Conservation (phyloP, 1,140 invertebrate genomes). For the Drosophila fuyamai region DNA sequence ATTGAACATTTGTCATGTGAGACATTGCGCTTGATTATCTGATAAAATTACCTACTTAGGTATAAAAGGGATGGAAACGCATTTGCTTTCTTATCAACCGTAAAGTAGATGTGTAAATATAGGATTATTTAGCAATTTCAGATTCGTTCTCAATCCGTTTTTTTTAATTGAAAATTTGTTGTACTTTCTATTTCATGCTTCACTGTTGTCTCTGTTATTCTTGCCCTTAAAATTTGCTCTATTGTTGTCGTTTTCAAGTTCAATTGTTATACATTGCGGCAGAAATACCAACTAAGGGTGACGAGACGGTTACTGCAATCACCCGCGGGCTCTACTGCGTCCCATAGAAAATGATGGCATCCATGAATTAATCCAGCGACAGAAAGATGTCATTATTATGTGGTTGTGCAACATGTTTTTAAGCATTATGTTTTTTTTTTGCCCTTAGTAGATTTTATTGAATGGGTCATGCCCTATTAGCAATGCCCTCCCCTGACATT, state of each 20-base stretch:
- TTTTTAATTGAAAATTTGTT: constrained; percentile 72
- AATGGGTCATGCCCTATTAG: constrained; percentile 39
- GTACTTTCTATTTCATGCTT: constrained; percentile 32
- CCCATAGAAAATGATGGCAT: constrained; percentile 18
- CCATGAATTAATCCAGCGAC: constrained; percentile 49
- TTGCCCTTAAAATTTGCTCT: constrained; percentile 34
- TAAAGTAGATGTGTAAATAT: constrained; percentile 62
- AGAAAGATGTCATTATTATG: constrained; percentile 80
- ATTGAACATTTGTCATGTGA: constrained; percentile 1
- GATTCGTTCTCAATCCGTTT: constrained; percentile 27
- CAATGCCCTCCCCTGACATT: constrained; percentile 41
- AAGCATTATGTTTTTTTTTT: constrained; percentile 57
- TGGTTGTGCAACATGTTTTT: constrained; percentile 78
- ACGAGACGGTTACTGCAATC: constrained; percentile 33
- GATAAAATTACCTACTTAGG: neutral
- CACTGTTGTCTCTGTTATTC: constrained; percentile 16
- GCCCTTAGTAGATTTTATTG: constrained; percentile 21
- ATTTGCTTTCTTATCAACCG: constrained; percentile 15
- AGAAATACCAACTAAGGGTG: constrained; percentile 23
- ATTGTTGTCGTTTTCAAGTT: constrained; percentile 74
- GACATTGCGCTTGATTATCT: constrained; percentile 5
- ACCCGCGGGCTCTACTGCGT: constrained; percentile 53
- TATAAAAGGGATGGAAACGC: constrained; percentile 15
- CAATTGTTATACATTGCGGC: constrained; percentile 49
- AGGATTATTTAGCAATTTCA: constrained; percentile 58